Evolutionary conservation across 2,797 vertebrate species (phyloP).

Genomic region (Florisuga fusca): DNA sequence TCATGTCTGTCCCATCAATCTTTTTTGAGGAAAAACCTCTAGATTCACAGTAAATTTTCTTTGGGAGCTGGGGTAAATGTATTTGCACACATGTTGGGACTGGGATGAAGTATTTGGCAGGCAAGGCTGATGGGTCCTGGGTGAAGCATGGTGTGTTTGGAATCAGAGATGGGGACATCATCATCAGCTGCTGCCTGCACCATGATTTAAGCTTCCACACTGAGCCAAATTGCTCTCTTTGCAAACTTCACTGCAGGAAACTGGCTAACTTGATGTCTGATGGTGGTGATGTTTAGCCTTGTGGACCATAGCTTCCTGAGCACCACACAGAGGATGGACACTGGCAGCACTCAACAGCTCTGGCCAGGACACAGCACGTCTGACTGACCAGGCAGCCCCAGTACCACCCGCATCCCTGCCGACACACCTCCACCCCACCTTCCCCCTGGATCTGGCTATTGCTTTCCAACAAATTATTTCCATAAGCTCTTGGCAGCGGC

Average conservation of each 20-base stretch:
- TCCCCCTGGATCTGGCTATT: not conserved
- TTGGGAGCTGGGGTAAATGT: not conserved
- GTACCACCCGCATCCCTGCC: not conserved
- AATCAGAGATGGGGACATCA: not conserved
- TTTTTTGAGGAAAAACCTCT: not conserved
- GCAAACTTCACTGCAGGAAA: not conserved
- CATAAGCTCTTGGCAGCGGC: slow-evolving; percentile 34
- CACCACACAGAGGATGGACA: rapidly evolving
- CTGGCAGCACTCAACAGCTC: not conserved
- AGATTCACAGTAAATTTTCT: not conserved
- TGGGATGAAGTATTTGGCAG: not conserved
- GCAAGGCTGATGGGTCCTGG: not conserved
- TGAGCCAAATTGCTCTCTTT: not conserved
- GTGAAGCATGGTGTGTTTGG: rapidly evolving
- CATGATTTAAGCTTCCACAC: not conserved
- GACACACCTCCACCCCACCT: not conserved
- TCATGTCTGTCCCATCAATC: rapidly evolving
- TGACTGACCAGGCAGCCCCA: not conserved
- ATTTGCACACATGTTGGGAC: not conserved
- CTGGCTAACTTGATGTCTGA: rapidly evolving
- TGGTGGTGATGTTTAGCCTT: not conserved
- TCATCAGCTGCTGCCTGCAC: not conserved
- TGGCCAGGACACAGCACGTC: rapidly evolving
- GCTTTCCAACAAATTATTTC: slow-evolving; percentile 64
- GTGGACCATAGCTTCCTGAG: not conserved